These are phyloP conservation scores for Xestobium rufovillosum DNA, from an alignment of 2,888 invertebrate genomes.

Conservation along the genomic window DNA sequence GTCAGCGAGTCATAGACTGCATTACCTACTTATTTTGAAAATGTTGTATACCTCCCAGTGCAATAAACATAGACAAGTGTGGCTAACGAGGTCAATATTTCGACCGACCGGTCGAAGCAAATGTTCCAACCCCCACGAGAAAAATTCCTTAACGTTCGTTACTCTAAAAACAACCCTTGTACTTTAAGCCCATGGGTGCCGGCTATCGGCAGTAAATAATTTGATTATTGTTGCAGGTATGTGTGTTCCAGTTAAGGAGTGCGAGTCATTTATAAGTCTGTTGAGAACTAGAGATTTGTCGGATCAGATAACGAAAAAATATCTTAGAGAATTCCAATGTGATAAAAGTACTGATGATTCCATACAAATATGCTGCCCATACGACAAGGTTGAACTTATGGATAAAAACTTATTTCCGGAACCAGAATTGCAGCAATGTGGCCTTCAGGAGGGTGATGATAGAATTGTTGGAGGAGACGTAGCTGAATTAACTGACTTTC, in stretches of 20 bases:
- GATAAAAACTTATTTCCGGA: neutral
- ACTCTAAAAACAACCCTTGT: no score
- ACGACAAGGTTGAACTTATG: neutral
- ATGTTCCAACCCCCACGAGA: no score
- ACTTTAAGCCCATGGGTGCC: no score
- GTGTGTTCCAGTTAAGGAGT: neutral
- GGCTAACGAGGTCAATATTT: no score
- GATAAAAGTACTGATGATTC: neutral
- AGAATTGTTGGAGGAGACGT: neutral
- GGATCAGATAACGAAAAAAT: neutral
- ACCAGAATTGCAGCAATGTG: constrained; percentile 1
- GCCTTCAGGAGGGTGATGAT: neutral
- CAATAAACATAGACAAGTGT: no score
- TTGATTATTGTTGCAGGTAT: no score
- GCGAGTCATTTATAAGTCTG: neutral
- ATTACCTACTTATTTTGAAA: no score
- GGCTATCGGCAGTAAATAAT: no score
- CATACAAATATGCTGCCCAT: neutral
- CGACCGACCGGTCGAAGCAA: no score
- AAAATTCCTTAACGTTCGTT: no score
- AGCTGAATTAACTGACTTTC: neutral
- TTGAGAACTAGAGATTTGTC: neutral
- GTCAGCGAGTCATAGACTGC: no score
- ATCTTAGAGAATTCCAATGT: constrained; percentile 1
- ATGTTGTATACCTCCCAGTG: no score